Base-by-base conservation (phyloP, 2,113 vertebrate genomes). In the Elanus axillaris region DNA sequence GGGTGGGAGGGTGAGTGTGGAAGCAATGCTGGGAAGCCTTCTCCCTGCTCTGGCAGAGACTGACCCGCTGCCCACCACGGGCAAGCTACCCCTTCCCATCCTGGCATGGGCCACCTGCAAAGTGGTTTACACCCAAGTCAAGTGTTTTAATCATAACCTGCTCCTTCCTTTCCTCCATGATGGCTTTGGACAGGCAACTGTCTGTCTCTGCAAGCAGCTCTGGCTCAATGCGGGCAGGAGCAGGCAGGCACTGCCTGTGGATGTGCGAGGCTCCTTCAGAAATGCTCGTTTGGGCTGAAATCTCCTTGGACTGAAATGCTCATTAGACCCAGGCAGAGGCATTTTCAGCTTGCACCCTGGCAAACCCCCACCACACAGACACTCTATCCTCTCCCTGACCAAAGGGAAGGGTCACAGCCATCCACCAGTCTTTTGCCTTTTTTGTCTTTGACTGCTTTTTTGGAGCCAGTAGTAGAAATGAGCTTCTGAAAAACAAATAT, bases 61-160 rank as follows among this genome's bases (percentile, higher is more conserved):
- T 0, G 1, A 40, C 22, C n/a, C 3, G 2, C 43, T 69, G 38
- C 27, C 47, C 45, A 1, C 42, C 5, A 6, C 6, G 8, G 59
- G 55, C 16, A 26, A 25, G 38, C 27, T 62, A 34, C 27, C 47
- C 56, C 71, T 38, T 58, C 56, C 77, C 18, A 0, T 12, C 25
- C 34, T n/a, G 60, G 13, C 29, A 4, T 0, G 3, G 32, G 68
- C 12, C 67, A 40, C 58, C n/a, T 47, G 56, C 32, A 7, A 32
- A 47, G 34, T 0, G 1, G 2, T 56, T 72, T 31, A 45, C 26
- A 52, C 56, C 40, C 31, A 6, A 13, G 11, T 2, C 0, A 1
- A 3, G 34, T 3, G 19, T 3, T 76, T 69, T 16, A 40, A 9
- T 52, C 31, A 3, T 63, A 74, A 4, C 63, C 4, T 56, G 34